A percentile compares a stretch with the other conserved stretches of the same genome.
Conservation (phyloP, 2,797 vertebrate genomes). For the Pristis pectinata region DNA sequence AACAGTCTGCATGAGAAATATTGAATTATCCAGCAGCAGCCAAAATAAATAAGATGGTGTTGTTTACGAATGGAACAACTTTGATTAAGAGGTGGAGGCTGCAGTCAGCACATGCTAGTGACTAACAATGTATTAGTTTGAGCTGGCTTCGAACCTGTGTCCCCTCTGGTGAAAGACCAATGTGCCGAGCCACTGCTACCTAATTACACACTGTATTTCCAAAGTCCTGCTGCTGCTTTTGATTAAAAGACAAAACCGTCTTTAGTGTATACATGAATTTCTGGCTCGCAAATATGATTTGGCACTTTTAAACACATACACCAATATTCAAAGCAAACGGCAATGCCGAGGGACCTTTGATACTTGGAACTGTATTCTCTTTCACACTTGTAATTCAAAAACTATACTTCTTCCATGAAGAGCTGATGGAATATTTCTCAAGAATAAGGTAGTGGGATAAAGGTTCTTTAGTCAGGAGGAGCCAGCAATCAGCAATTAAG, state of each 20-base stretch:
- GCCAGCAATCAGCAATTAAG: not conserved
- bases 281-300: constrained; percentile 13
- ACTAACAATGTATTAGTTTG: not conserved
- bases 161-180: constrained; percentile 15
- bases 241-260: constrained; percentile 29
- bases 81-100: not conserved
- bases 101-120: not conserved
- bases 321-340: constrained; percentile 29
- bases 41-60: not conserved
- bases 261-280: not conserved
- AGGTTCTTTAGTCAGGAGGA: not conserved
- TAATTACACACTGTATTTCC: constrained; percentile 11
- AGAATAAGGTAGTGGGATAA: not conserved
- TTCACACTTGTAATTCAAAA: not conserved
- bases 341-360: not conserved
- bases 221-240: constrained; percentile 31
- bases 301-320: constrained; percentile 7
- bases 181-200: constrained; percentile 13
- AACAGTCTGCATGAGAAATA: not conserved
- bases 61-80: not conserved
- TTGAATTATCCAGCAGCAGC: not conserved
- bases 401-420: not conserved
- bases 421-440: not conserved
- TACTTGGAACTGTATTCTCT: not conserved
- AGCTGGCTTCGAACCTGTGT: not conserved